These are phyloP conservation scores for Paradoxurus hermaphroditus DNA, from an alignment of 2,113 vertebrate genomes.

Conservation along the genomic window DNA sequence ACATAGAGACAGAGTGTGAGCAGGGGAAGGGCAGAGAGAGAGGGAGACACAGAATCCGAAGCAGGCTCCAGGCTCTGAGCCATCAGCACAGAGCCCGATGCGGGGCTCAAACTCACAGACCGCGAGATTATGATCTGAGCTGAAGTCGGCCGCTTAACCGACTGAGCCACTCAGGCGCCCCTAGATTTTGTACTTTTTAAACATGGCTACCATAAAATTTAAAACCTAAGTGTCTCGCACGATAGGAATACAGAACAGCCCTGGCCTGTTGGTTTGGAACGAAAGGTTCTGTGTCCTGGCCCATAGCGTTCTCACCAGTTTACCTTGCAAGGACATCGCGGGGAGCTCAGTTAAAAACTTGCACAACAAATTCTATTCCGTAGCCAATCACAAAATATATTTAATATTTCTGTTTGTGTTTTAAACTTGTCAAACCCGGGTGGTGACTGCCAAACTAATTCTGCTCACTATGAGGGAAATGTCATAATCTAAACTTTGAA, in stretches of 20 bases:
- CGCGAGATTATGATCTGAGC: no score
- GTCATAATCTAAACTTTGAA: not conserved
- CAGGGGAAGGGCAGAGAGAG: no score
- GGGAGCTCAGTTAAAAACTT: slow-evolving; percentile 37
- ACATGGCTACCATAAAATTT: not conserved
- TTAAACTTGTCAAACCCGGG: not conserved
- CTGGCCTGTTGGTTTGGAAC: not conserved
- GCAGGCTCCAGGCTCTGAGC: no score
- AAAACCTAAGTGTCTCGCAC: not conserved
- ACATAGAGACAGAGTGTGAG: no score
- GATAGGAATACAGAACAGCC: not conserved
- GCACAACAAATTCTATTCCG: not conserved
- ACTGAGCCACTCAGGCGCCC: no score
- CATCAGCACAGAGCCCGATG: no score
- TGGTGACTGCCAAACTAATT: not conserved
- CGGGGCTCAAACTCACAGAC: no score
- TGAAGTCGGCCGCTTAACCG: no score
- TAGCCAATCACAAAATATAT: not conserved
- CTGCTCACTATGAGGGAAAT: not conserved
- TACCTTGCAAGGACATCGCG: not conserved
- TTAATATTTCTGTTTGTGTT: not conserved
- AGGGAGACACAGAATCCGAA: no score
- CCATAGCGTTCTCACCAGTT: not conserved
- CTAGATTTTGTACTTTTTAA: not conserved
- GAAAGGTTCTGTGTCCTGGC: not conserved